phyloP scores from a whole-genome alignment of 2,113 vertebrate species.

The Eulacestoma nigropectus region DNA sequence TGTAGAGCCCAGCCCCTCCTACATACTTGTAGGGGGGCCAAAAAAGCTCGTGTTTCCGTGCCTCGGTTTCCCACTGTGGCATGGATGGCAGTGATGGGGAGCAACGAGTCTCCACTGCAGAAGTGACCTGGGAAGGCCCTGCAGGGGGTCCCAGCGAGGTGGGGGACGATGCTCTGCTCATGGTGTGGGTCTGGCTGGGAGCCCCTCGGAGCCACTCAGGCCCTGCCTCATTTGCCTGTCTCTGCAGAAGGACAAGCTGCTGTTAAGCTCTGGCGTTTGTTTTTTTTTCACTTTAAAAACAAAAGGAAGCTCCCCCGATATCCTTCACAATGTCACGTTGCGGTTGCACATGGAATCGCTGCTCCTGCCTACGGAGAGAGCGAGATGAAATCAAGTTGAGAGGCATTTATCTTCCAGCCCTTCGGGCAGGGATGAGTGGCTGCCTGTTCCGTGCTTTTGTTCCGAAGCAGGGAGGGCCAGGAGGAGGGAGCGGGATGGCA shows the following conservation, averaged over 20 bases:
- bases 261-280: background rate
- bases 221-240: background rate
- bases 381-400: background rate
- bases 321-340: background rate
- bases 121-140: background rate
- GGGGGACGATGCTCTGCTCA: fast-evolving
- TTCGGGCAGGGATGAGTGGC: background rate
- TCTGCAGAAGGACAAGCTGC: background rate
- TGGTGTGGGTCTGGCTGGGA: background rate
- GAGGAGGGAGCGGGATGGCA: background rate
- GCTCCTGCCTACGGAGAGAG: background rate
- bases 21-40: background rate
- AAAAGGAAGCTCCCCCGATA: background rate
- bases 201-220: background rate
- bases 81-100: background rate
- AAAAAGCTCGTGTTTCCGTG: background rate
- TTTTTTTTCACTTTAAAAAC: background rate
- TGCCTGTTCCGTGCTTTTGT: background rate
- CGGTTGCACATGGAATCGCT: background rate
- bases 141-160: background rate
- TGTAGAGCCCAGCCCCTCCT: background rate
- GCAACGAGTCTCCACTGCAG: background rate
- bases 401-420: background rate
- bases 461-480: background rate
- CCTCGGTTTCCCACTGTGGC: background rate